Percentiles rank a stretch among this genome's conserved stretches.
These are phyloP conservation scores for Gisinianus flammeolus DNA, from an alignment of 2,888 invertebrate species.

Conservation along the genomic window DNA sequence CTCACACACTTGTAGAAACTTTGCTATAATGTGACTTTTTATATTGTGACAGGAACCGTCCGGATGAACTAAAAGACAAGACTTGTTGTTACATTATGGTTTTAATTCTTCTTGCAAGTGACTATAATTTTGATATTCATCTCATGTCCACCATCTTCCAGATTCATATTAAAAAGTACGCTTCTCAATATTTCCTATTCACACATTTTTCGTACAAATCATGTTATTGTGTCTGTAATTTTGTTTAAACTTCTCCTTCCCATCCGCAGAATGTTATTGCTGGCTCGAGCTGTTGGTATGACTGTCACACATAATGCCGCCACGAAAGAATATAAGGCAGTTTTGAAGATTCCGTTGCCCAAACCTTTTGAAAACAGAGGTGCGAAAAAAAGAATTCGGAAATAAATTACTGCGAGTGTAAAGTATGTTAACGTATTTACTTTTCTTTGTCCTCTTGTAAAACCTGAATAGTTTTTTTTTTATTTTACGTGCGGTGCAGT, in stretches of 20 bases:
- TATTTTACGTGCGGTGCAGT: no score
- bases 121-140: slow-evolving; percentile 51
- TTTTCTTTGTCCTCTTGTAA: no score
- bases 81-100: slow-evolving; percentile 55
- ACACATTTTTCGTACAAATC: not conserved
- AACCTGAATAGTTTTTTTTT: no score
- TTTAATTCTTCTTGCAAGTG: slow-evolving; percentile 49
- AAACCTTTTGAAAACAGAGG: slow-evolving; percentile 52
- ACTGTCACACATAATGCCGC: slow-evolving; percentile 41
- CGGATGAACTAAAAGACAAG: slow-evolving; percentile 45
- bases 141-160: slow-evolving; percentile 53
- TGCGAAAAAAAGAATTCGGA: slow-evolving; percentile 23
- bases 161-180: slow-evolving; percentile 56
- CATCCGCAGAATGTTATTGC: slow-evolving; percentile 45
- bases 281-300: slow-evolving; percentile 55
- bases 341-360: slow-evolving; percentile 49
- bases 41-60: not conserved
- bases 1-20: not conserved
- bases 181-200: not conserved
- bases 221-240: not conserved
- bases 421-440: no score
- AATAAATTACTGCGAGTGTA: no score
- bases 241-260: slow-evolving; percentile 1
- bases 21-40: not conserved
- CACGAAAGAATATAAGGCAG: slow-evolving; percentile 47